phyloP scores from a whole-genome alignment of 2,797 vertebrate species.

The Halcyon leucocephala region DNA sequence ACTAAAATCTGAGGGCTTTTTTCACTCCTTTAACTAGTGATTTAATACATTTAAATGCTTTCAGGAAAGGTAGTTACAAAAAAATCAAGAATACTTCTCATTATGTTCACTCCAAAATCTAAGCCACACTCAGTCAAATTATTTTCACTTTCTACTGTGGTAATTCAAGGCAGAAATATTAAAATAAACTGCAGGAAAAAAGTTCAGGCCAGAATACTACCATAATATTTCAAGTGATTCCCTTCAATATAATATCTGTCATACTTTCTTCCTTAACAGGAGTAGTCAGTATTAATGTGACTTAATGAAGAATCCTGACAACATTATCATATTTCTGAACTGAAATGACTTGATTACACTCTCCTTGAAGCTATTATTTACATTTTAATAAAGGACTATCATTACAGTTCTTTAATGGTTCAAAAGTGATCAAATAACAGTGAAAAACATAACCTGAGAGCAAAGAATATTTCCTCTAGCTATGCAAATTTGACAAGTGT shows the following conservation, averaged over 20 bases:
- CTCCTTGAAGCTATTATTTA: constrained; percentile 43
- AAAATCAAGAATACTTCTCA: neutral
- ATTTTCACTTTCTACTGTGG: neutral
- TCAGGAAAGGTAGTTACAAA: neutral
- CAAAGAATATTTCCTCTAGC: neutral
- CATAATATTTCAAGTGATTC: neutral
- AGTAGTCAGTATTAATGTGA: neutral
- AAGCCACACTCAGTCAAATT: neutral
- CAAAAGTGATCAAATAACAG: neutral
- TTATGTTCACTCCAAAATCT: neutral
- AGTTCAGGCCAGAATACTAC: neutral
- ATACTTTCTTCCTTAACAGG: neutral
- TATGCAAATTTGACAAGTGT: neutral
- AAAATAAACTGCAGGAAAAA: neutral
- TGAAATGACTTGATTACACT: neutral
- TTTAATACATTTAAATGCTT: neutral
- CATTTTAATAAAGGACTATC: constrained; percentile 13
- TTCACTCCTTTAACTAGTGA: neutral
- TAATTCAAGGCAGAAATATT: neutral
- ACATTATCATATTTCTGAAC: constrained; percentile 5
- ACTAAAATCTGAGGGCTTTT: neutral
- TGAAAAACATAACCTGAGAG: neutral
- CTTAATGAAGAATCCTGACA: constrained; percentile 30
- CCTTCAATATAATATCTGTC: neutral
- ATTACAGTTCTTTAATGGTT: neutral